Evolutionary conservation across 2,888 invertebrate genomes (phyloP), one percentile per base, ranked within the genome.

Genomic region (Clusia tigrina): DNA sequence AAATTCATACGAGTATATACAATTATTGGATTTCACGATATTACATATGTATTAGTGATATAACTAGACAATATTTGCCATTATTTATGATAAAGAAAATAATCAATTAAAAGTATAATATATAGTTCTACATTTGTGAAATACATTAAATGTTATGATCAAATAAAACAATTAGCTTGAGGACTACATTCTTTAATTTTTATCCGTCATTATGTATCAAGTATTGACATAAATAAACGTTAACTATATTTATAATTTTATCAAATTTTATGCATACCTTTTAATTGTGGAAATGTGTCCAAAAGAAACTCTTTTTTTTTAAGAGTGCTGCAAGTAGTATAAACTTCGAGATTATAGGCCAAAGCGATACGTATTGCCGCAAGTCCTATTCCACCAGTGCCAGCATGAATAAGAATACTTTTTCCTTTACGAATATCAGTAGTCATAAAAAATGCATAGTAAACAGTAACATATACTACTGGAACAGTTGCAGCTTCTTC

Each of bases 401-500:
- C 89, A 1, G 88, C 86, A 72, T 89, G 89, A 58, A 88, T 87
- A 0, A 88, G 77, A 38, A 86, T 82, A 32, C 76, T 77, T 65
- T 82, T 83, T 23, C 83, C 84, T 51, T 80, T 81, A 5, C 76
- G 65, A 23, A 84, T 83, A 32, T 83, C 74, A 1, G 70, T 65
- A 2, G 66, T 48, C 67, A 80, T 69, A 57, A 84, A 84, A 66
- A 84, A 83, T 1, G 88, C 85, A 66, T 87, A 88, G 68, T 87
- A 89, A 0, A 88, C 88, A 0, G 91, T 89, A 64, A 86, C 86
- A 74, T 93, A 94, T 0, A 92, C 92, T n/a, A 93, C 90, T 0
- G 94, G 94, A 0, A 93, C 86, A 0, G 91, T 90, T 2, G 91
- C 90, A 0, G 91, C 93, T 70, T 93, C 91, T 71, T 90, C 88